Base-by-base conservation (phyloP, 1,140 invertebrate genomes). In the Bombus superbus region DNA sequence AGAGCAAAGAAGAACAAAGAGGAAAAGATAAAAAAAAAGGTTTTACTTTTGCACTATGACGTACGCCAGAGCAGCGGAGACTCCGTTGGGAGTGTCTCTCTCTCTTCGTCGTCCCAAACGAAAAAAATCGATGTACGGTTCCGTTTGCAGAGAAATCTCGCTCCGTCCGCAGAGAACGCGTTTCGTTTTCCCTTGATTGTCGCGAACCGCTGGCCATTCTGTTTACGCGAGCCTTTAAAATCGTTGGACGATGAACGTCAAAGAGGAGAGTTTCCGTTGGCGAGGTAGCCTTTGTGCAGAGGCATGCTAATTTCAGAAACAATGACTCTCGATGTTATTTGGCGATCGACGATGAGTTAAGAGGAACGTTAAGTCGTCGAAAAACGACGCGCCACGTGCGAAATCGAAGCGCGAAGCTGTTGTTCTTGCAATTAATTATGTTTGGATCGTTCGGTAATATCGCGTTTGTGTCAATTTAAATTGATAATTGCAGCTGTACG, bases 91-190 rank as follows among this genome's bases (percentile, higher is more conserved):
- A 84, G 22, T 47, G 44, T 68, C 28, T 53, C 10, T 68, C 11
- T 28, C 4, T 32, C 2, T 28, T n/a, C 10, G 13, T 28, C 28
- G 47, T 35, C 13, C 35, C 25, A 42, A 64, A 47, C 35, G 76
- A 38, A 79, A 53, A 80, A 80, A 85, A 85, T 80, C 68, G 76
- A 85, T 80, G 47, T 8, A 2, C 64, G n/a, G 10, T 38, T 42
- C 44, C 44, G 25, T 15, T 35, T 13, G 13, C 44, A 35, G 11
- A 35, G 40, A 57, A 76, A 57, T 77, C 18, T 15, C 44, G 25
- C 13, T 25, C 53, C 11, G 28, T 42, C n/a, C 62, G 18, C 22
- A 3, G 15, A 64, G 8, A 35, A 15, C 10, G 22, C n/a, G 42
- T 32, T 38, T 69, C n/a, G 22, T 68, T 71, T 77, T 69, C 35